Evolutionary conservation across 23 tunicate species (phyloP).

Genomic region (Phallusia fumigata): DNA sequence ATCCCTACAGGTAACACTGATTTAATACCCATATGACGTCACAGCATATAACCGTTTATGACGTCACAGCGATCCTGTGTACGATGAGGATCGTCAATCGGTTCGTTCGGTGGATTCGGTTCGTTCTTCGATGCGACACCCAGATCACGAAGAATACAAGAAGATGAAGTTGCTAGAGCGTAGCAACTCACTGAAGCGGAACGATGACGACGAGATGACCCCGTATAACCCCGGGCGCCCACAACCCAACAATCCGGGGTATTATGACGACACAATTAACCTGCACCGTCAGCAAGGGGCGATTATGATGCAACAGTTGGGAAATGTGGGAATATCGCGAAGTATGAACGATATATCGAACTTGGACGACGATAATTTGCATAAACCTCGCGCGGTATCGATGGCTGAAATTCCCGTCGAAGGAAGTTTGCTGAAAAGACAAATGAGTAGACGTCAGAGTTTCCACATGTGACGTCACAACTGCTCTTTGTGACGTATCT

Average conservation of each 20-base stretch:
- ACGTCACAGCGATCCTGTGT: slow-evolving; percentile 6
- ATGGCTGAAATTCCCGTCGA: slow-evolving; percentile 1
- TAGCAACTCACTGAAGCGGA: slow-evolving; percentile 26
- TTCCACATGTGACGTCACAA: slow-evolving; percentile 1
- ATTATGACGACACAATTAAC: slow-evolving; percentile 12
- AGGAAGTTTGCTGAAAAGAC: slow-evolving; percentile 1
- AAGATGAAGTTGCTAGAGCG: slow-evolving; percentile 47
- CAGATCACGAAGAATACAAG: slow-evolving; percentile 43
- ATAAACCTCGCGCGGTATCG: neutral
- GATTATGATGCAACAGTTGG: slow-evolving; percentile 32
- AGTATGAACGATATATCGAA: slow-evolving; percentile 41
- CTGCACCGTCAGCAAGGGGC: neutral
- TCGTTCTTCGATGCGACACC: slow-evolving; percentile 61
- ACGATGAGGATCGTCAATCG: slow-evolving; percentile 50
- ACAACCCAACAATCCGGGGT: slow-evolving; percentile 12
- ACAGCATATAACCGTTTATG: neutral
- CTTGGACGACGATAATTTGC: neutral
- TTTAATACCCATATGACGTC: neutral
- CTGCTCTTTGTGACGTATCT: neutral
- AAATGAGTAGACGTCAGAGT: neutral
- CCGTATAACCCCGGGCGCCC: neutral
- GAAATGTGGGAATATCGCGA: neutral
- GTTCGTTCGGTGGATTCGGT: slow-evolving; percentile 47
- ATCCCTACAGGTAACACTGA: neutral
- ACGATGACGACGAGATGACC: neutral